A percentile compares a stretch with the other conserved stretches of the same genome.
These are phyloP conservation scores for Erethizon dorsatum DNA, from an alignment of 2,797 vertebrate genomes.

Conservation along the genomic window DNA sequence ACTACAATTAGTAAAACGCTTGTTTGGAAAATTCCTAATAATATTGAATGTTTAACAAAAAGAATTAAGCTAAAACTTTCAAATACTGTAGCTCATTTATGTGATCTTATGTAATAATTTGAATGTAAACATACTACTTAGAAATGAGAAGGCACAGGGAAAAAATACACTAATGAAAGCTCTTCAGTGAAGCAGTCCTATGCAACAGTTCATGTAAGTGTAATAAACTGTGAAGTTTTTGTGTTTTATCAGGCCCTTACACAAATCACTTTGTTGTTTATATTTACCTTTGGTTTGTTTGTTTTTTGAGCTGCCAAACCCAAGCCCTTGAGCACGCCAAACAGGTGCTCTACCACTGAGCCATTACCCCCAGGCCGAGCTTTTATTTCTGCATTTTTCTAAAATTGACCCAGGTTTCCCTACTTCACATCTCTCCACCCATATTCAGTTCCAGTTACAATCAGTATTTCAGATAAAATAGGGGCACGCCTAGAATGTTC, in stretches of 20 bases:
- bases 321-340: not conserved
- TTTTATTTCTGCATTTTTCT: slow-evolving; percentile 34
- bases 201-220: not conserved
- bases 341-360: not conserved
- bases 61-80: slow-evolving; percentile 14
- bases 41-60: slow-evolving; percentile 2
- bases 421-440: not conserved
- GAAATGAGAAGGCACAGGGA: not conserved
- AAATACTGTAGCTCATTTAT: not conserved
- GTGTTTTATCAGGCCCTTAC: not conserved
- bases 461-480: slow-evolving; percentile 42
- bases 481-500: not conserved
- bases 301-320: not conserved
- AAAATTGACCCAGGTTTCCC: not conserved
- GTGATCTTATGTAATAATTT: slow-evolving; percentile 34
- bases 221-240: not conserved
- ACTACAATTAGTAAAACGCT: not conserved
- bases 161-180: not conserved
- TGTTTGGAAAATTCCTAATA: not conserved
- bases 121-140: not conserved
- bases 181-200: not conserved
- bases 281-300: not conserved
- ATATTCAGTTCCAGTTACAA: not conserved
- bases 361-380: not conserved
- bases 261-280: not conserved